Conservation (phyloP, 2,888 invertebrate genomes). For the Hedychridium roseum region DNA sequence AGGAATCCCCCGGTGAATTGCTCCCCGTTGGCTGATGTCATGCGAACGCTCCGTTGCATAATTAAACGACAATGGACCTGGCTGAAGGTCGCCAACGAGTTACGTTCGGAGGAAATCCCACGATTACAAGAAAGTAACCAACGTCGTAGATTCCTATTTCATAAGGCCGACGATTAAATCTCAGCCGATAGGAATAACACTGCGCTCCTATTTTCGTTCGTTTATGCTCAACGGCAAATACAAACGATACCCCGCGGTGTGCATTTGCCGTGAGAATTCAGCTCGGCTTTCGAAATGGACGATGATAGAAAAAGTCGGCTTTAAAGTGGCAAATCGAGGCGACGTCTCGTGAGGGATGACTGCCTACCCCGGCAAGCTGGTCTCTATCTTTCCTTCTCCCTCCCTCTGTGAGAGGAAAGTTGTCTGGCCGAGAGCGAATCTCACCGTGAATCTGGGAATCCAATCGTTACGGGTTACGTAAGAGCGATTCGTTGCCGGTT, state of each 20-base stretch:
- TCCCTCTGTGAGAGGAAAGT: slow-evolving; percentile 36
- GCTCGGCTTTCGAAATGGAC: too few relatives aligned
- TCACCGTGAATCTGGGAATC: slow-evolving; percentile 33
- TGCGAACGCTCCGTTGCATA: slow-evolving; percentile 49
- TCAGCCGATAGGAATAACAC: not conserved
- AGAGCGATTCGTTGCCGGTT: slow-evolving; percentile 22
- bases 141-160: too few relatives aligned
- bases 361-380: too few relatives aligned
- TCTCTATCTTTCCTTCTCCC: slow-evolving; percentile 14
- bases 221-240: too few relatives aligned
- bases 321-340: too few relatives aligned
- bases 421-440: slow-evolving; percentile 39
- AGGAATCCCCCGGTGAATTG: slow-evolving; percentile 44
- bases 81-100: slow-evolving; percentile 49
- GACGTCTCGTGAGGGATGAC: too few relatives aligned
- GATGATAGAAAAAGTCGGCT: not conserved
- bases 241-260: not conserved
- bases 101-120: slow-evolving; percentile 50
- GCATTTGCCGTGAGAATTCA: too few relatives aligned
- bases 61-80: slow-evolving; percentile 51
- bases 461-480: slow-evolving; percentile 28
- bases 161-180: too few relatives aligned
- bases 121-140: slow-evolving; percentile 40
- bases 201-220: too few relatives aligned
- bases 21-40: slow-evolving; percentile 48